phyloP scores from a whole-genome alignment of 2,797 vertebrate species.

The Phrynocephalus guinanensis region DNA sequence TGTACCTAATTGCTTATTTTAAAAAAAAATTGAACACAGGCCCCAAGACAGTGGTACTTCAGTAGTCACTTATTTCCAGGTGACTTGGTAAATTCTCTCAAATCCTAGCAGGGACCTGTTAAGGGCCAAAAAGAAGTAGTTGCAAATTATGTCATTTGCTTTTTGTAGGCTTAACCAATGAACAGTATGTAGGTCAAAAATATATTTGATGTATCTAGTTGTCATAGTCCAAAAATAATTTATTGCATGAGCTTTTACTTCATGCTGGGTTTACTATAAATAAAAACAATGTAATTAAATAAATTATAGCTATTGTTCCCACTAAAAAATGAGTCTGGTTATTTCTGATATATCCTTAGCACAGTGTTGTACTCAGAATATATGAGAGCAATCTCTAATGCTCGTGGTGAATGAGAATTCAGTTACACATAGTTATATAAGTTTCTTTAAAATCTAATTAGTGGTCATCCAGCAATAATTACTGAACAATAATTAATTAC shows the following conservation, averaged over 20 bases:
- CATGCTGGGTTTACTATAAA: neutral
- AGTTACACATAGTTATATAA: neutral
- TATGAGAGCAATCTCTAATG: neutral
- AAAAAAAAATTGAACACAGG: too few species aligned
- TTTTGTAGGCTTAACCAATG: too few species aligned
- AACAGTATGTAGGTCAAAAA: too few species aligned
- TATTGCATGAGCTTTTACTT: neutral
- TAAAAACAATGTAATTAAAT: neutral
- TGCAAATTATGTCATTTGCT: too few species aligned
- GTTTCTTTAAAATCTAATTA: constrained; percentile 33
- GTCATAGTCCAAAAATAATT: neutral
- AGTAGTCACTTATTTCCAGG: too few species aligned
- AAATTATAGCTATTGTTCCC: neutral
- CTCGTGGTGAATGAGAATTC: neutral
- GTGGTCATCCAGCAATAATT: constrained; percentile 42
- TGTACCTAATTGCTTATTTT: too few species aligned
- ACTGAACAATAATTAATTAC: constrained; percentile 39
- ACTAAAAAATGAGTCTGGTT: neutral
- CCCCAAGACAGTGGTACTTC: too few species aligned
- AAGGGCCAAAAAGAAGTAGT: too few species aligned
- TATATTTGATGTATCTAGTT: neutral
- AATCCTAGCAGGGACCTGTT: too few species aligned
- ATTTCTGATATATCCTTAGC: neutral
- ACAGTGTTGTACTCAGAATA: constrained; percentile 6
- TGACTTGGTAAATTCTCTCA: too few species aligned